phyloP scores from a whole-genome alignment of 2,888 invertebrate genomes.

The Archaeoteleia sp. region DNA sequence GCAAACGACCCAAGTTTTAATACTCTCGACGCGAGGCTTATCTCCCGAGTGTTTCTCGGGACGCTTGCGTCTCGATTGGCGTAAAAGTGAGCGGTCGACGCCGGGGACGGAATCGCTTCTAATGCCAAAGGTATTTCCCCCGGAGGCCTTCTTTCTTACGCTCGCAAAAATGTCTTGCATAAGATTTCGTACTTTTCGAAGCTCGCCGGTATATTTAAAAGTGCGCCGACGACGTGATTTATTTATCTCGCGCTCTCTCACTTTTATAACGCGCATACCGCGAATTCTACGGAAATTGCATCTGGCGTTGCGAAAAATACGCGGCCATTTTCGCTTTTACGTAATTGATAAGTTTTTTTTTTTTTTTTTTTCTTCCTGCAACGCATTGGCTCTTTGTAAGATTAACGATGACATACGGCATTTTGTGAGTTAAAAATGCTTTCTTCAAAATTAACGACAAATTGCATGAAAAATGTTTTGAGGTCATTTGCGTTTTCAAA shows the following conservation, averaged over 20 bases:
- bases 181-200: conserved; percentile 52
- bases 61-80: too few relatives aligned
- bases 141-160: conserved; percentile 49
- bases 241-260: conserved; percentile 45
- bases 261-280: conserved; percentile 41
- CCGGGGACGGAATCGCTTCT: too few relatives aligned
- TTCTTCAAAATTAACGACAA: not conserved
- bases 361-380: too few relatives aligned
- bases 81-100: conserved; percentile 50
- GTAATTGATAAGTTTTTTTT: conserved; percentile 50
- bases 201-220: conserved; percentile 40
- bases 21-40: too few relatives aligned
- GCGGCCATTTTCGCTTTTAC: conserved; percentile 38
- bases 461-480: not conserved
- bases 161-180: conserved; percentile 49
- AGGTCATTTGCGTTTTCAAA: not conserved
- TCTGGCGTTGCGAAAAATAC: conserved; percentile 38
- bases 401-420: conserved; percentile 15
- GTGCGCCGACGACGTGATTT: conserved; percentile 42
- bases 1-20: too few relatives aligned
- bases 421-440: too few relatives aligned
- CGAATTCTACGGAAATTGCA: conserved; percentile 41
- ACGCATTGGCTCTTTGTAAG: conserved; percentile 36
- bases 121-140: conserved; percentile 54
- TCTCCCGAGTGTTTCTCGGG: conserved; percentile 37